Evolutionary conservation across 2,113 vertebrate genomes (phyloP), one percentile per base, ranked within the genome.

Genomic region (Halcyon senegalensis): DNA sequence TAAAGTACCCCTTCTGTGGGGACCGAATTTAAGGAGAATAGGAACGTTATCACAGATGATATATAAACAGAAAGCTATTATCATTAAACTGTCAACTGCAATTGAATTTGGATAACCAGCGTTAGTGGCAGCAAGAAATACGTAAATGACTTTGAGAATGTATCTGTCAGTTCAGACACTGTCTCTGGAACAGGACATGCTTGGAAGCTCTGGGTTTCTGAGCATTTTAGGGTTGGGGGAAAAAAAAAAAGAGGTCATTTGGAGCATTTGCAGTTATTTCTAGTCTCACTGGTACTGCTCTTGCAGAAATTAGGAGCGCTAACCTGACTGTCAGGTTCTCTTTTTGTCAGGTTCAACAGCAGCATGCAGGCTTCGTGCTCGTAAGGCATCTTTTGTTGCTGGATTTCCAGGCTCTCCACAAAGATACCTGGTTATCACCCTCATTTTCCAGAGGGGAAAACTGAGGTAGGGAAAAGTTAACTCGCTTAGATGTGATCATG

Each of bases 51-150:
- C 81, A 51, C 69, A 79, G 86, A 70, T 73, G 69, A 89, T 92
- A 51, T 64, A 93, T 68, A 94, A 97, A 97, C 97, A 97, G 84
- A 93, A 96, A 97, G 70, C 89, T 87, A 94, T 97, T 94, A 96
- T 94, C 96, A 96, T 97, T 97, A 96, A 96, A 95, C 92, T 97
- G 96, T 94, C 97, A 96, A 50, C 87, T 44, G 94, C 96, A 66
- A 30, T 92, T 70, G 93, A 76, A 77, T 97, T 94, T 35, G 90
- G 90, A 83, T 92, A 97, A 86, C 92, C 80, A 91, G 84, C 24
- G 83, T 2, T 78, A 58, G 90, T 66, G 80, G 78, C 76, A 81
- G 84, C 24, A 87, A 96, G 92, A 93, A 97, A 96, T n/a, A 86
- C 13, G 78, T 84, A 94, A 94, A 96, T 96, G 21, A 44, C 76